Base-by-base conservation (phyloP, 2,888 invertebrate genomes). In the Chironomus riparius region DNA sequence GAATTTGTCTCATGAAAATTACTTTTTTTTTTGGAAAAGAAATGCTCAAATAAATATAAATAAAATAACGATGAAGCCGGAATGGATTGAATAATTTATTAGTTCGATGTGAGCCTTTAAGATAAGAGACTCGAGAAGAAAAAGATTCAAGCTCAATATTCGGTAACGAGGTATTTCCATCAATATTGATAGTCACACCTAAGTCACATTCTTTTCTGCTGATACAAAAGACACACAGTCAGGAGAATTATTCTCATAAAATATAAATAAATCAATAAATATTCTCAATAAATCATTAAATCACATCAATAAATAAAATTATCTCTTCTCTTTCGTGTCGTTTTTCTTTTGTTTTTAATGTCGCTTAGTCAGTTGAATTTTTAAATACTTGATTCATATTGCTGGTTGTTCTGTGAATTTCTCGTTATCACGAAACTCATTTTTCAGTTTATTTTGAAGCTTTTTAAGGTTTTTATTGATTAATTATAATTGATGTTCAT, bases 271-370 rank as follows among this genome's bases (percentile, higher is more conserved):
- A 76, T 76, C 76, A 76, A 76, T 76, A 75, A 68, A 56, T 21
- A 56, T 76, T 76, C 69, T 47, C 50, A 24, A 76, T 76, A 69
- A 76, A 69, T 76, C 76, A 76, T 69, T 76, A 50, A 69, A 68
- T 56, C 69, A 56, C 76, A 69, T 76, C 76, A 76, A 76, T 76
- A 76, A 76, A 76, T 76, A 76, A 76, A 69, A 69, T 76, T 69
- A 69, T 76, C 76, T 74, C 22, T 73, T 22, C 62, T 71, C 56
- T 18, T 56, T 38, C 38, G 10, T 38, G 7, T 38, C 38, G 38
- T 56, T 56, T 13, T 65, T 24, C 65, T 24, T 65, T 65, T 65
- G 65, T 65, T 65, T 22, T 24, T 65, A 21, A 6, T 65, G 21
- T 21, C 24, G 18, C 24, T 65, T 21, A 22, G 13, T 13, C 65